Evolutionary conservation across 2,888 invertebrate genomes (phyloP), one percentile per base, ranked within the genome.

Genomic region (Chaetogeoica ovagalla): DNA sequence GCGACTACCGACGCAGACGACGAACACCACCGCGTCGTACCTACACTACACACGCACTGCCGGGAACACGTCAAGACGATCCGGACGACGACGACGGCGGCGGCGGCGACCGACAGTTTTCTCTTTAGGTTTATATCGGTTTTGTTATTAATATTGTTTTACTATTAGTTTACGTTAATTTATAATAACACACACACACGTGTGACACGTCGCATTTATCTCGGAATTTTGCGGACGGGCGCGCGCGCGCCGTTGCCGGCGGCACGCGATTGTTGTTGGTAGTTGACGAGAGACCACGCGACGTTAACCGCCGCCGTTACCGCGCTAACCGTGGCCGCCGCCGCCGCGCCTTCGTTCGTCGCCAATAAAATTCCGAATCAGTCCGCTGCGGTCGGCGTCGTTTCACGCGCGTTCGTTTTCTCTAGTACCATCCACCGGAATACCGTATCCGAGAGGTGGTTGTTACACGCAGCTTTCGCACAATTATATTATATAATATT

Each of bases 301-400:
- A 63, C 63, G 63, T 37, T 37, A 63, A 63, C 63, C 30, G 37
- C 63, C 63, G 63, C 37, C 63, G 37, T 17, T 30, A 17, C 19
- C 9, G 37, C n/a, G n/a, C n/a, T n/a, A n/a, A n/a, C 63, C 37
- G 37, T 30, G 17, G 8, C 19, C 30, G 63, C 37, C 30, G 30
- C 17, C 21, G 48, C 69, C 4, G 63, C 30, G 48, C 52, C 52
- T 21, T 69, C 68, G 68, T 68, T 48, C n/a, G n/a, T n/a, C 60
- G 60, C n/a, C 2, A 13, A 9, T 15, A 23, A n/a, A 21, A 7
- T 19, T 39, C 30, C 69, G 52, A 30, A 30, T 69, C 48, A 69
- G 30, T 52, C 52, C 23, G 69, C 43, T 30, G 30, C 43, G 43
- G 43, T 17, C 55, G 52, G 17, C 23, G 70, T 57, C 52, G 23